phyloP scores from a whole-genome alignment of 2,888 invertebrate species.

The Meiosimyza decipiens region DNA sequence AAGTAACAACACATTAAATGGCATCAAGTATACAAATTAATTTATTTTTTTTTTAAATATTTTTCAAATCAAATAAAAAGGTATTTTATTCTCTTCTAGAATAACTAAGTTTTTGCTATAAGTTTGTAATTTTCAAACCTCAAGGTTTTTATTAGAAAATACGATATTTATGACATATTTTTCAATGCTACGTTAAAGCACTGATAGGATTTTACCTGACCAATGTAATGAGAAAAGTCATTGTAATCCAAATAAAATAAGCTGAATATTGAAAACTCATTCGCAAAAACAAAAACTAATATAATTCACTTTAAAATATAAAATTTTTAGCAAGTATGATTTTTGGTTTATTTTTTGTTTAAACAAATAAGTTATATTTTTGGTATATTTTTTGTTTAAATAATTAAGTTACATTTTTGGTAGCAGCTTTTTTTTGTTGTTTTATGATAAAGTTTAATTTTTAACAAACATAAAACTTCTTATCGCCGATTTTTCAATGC shows the following conservation, averaged over 20 bases:
- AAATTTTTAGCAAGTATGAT: too few relatives aligned
- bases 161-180: too few relatives aligned
- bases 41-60: neutral
- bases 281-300: too few relatives aligned
- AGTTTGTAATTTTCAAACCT: too few relatives aligned
- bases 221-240: neutral
- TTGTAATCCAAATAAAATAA: neutral
- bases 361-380: constrained; percentile 1
- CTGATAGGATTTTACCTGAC: neutral
- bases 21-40: neutral
- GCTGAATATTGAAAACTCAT: neutral
- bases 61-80: neutral
- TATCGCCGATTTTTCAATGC: too few relatives aligned
- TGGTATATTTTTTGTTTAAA: neutral
- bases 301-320: too few relatives aligned
- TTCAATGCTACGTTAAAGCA: too few relatives aligned
- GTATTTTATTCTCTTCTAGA: neutral
- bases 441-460: too few relatives aligned
- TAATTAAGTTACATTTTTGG: constrained; percentile 1
- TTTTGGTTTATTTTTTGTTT: constrained; percentile 21
- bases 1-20: neutral
- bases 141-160: too few relatives aligned
- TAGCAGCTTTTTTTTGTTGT: too few relatives aligned
- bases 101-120: too few relatives aligned
- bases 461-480: too few relatives aligned